A percentile compares a stretch with the other conserved stretches of the same genome.
These are phyloP conservation scores for Synanceia verrucosa DNA, from an alignment of 2,797 vertebrate species.

Conservation along the genomic window DNA sequence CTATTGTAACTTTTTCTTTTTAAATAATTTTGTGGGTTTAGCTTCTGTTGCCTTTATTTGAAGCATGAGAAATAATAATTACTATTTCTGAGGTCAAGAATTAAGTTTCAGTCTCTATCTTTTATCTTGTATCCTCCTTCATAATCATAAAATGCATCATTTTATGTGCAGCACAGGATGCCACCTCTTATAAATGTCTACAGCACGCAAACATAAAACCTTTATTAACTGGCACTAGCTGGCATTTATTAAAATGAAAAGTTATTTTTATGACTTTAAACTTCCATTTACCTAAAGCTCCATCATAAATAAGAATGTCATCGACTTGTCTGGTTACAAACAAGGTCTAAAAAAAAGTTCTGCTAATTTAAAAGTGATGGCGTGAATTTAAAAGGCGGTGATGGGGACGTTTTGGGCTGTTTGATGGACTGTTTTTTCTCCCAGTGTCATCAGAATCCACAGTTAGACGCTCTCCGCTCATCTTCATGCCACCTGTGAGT, in stretches of 20 bases:
- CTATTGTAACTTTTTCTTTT: too few species aligned
- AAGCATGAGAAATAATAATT: too few species aligned
- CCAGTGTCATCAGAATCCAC: background rate
- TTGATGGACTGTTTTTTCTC: background rate
- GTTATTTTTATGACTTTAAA: conserved; percentile 1
- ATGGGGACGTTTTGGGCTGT: background rate
- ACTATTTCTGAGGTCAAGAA: background rate
- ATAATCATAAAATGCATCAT: background rate
- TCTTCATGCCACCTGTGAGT: conserved; percentile 60
- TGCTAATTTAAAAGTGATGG: background rate
- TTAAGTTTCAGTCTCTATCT: too few species aligned
- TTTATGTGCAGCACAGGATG: background rate
- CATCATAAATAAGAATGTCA: conserved; percentile 12
- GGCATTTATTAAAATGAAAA: conserved; percentile 5
- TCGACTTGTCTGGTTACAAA: conserved; percentile 3
- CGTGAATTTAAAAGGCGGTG: background rate
- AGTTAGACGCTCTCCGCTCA: conserved; percentile 11
- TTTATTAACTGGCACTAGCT: conserved; percentile 9
- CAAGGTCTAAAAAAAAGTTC: background rate
- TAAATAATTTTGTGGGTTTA: background rate
- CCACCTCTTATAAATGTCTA: conserved; percentile 13
- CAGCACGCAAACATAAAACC: conserved; percentile 17
- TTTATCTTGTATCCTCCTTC: background rate
- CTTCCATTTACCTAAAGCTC: background rate
- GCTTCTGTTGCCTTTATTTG: too few species aligned